Conservation (phyloP, 2,888 invertebrate genomes). For the Caenorhabditis sulstoni region DNA sequence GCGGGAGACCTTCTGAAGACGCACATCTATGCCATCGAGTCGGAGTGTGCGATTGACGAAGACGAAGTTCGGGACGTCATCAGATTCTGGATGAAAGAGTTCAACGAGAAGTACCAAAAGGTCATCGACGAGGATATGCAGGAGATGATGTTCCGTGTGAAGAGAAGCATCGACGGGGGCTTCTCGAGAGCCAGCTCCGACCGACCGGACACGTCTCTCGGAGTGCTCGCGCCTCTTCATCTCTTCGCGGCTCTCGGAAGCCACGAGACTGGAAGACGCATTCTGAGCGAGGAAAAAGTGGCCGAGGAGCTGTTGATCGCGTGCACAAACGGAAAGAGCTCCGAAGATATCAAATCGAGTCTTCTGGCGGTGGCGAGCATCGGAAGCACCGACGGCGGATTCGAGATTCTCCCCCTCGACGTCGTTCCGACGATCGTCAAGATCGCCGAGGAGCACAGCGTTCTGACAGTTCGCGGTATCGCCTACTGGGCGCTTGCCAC, state of each 20-base stretch:
- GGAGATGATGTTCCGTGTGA: slow-evolving; percentile 90
- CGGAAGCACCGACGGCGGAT: slow-evolving; percentile 56
- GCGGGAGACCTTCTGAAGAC: slow-evolving; percentile 72
- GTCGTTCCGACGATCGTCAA: slow-evolving; percentile 60
- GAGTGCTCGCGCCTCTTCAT: slow-evolving; percentile 70
- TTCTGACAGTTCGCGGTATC: slow-evolving; percentile 75
- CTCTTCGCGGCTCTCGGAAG: slow-evolving; percentile 68
- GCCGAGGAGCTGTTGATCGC: slow-evolving; percentile 28
- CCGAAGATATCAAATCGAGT: slow-evolving; percentile 66
- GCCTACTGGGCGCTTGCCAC: slow-evolving; percentile 78
- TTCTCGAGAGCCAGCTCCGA: slow-evolving; percentile 84
- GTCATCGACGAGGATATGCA: slow-evolving; percentile 92
- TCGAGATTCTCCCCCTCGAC: slow-evolving; percentile 58
- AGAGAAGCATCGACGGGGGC: slow-evolving; percentile 87
- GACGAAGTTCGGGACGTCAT: slow-evolving; percentile 63
- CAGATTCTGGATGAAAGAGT: slow-evolving; percentile 74
- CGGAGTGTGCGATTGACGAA: slow-evolving; percentile 57
- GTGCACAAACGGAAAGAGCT: slow-evolving; percentile 45
- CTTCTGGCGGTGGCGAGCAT: slow-evolving; percentile 71
- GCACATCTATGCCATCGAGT: slow-evolving; percentile 69
- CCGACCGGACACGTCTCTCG: slow-evolving; percentile 43
- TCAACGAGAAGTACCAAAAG: slow-evolving; percentile 87
- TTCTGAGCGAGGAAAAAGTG: slow-evolving; percentile 55
- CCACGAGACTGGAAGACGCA: slow-evolving; percentile 64
- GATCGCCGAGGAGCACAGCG: slow-evolving; percentile 71